Base-by-base conservation (phyloP, 2,797 vertebrate genomes). In the Oryzias sinensis region DNA sequence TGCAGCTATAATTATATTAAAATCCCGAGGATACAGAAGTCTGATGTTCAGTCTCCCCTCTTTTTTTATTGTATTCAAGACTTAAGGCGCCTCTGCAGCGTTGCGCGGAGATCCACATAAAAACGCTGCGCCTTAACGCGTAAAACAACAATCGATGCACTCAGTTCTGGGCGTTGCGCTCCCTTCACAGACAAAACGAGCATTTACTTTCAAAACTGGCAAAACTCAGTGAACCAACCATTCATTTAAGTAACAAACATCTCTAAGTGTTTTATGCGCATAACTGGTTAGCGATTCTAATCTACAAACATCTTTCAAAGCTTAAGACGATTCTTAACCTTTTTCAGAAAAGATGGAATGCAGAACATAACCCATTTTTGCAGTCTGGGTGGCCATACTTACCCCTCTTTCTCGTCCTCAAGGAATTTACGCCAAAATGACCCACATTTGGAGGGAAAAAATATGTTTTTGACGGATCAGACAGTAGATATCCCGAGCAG, bases 81-180 rank as follows among this genome's bases (percentile, higher is more conserved):
- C 80, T 84, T 76, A n/a, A 59, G 74, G 76, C 58, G 65, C 65
- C 70, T 77, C 74, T 80, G 84, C 78, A 74, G 72, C 56, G 17
- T 61, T 25, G 48, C 59, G 52, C 72, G 40, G 49, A 72, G 75
- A 73, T 77, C 67, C 75, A 25, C 72, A 63, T 72, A 78, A 64
- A 18, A 65, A 79, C 65, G 63, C 77, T 83, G 88, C 83, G 76
- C 80, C 82, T 83, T 82, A 76, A 81, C 85, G 83, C 84, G 61
- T 74, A 52, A 66, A 78, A 78, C 75, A 80, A 72, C 73, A 83
- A 81, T 68, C 84, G 72, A 81, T 87, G 80, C 80, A 59, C 60
- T 68, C 70, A 68, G 60, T 68, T 27, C 80, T 65, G 84, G 84
- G 86, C 84, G 87, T 88, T 70, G 83, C 70, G 75, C 72, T 70